Evolutionary conservation across 2,888 invertebrate species (phyloP).

Genomic region (Troglohyphantes excavatus): DNA sequence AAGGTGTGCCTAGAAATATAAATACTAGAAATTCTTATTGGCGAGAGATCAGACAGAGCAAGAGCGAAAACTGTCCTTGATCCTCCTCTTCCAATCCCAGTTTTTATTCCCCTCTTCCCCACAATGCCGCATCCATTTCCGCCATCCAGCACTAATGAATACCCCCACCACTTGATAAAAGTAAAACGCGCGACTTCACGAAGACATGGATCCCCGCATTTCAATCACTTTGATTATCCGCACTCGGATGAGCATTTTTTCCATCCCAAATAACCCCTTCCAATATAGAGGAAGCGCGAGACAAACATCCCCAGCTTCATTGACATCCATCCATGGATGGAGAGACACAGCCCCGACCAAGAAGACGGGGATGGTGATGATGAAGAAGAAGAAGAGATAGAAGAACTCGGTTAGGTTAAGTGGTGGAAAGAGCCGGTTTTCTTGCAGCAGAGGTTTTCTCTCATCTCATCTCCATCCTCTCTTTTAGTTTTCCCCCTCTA

Average conservation of each 20-base stretch:
- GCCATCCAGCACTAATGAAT: conserved; percentile 31
- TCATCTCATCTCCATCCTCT: conserved; percentile 19
- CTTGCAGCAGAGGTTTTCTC: conserved; percentile 64
- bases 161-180: conserved; percentile 47
- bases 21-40: neutral
- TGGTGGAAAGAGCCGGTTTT: conserved; percentile 65
- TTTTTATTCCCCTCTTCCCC: neutral
- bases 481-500: neutral
- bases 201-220: conserved; percentile 28
- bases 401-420: conserved; percentile 57
- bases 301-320: conserved; percentile 65
- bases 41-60: conserved; percentile 1
- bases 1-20: neutral
- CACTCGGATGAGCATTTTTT: conserved; percentile 44
- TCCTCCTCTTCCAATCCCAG: neutral
- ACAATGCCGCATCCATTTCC: conserved; percentile 15
- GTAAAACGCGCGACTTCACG: conserved; percentile 29
- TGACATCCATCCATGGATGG: conserved; percentile 64
- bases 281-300: conserved; percentile 46
- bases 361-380: conserved; percentile 1
- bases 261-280: conserved; percentile 13
- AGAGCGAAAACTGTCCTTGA: no score
- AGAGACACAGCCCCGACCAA: neutral
- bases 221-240: conserved; percentile 67
- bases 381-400: conserved; percentile 26